Conservation (phyloP, 2,113 vertebrate genomes). For the Ptychochromis oligacanthus region DNA sequence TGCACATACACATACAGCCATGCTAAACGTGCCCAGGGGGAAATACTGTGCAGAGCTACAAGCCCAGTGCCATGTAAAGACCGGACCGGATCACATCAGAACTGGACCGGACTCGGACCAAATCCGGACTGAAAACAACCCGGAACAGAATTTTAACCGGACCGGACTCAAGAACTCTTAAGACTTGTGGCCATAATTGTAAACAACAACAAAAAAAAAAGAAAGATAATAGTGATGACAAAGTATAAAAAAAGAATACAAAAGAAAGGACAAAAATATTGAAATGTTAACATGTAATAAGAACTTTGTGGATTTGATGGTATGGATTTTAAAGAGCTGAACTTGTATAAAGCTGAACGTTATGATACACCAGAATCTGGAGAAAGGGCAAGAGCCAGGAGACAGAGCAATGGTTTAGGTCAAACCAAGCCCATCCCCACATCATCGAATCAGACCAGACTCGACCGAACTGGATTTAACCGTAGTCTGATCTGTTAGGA, state of each 20-base stretch:
- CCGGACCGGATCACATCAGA: conserved; percentile 59
- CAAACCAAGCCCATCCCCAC: background rate
- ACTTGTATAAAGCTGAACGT: conserved; percentile 65
- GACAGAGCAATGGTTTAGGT: background rate
- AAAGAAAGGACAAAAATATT: conserved; percentile 47
- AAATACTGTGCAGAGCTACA: conserved; percentile 74
- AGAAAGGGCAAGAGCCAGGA: conserved; percentile 45
- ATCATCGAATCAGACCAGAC: background rate
- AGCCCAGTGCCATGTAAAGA: conserved; percentile 72
- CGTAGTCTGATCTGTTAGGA: background rate
- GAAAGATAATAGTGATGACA: conserved; percentile 49
- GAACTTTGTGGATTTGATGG: conserved; percentile 58
- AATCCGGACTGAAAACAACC: conserved; percentile 54
- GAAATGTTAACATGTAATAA: conserved; percentile 58
- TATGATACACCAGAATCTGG: conserved; percentile 42
- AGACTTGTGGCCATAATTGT: conserved; percentile 75
- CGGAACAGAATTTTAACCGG: conserved; percentile 21
- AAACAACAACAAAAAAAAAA: conserved; percentile 58
- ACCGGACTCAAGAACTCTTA: conserved; percentile 57
- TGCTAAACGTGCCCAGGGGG: conserved; percentile 53
- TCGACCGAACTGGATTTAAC: background rate
- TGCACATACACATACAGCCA: no score
- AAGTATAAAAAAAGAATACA: conserved; percentile 58
- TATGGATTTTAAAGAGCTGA: conserved; percentile 43
- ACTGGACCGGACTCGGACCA: conserved; percentile 68